Base-by-base conservation (phyloP, 2,113 vertebrate genomes). In the Sebastes fasciatus region DNA sequence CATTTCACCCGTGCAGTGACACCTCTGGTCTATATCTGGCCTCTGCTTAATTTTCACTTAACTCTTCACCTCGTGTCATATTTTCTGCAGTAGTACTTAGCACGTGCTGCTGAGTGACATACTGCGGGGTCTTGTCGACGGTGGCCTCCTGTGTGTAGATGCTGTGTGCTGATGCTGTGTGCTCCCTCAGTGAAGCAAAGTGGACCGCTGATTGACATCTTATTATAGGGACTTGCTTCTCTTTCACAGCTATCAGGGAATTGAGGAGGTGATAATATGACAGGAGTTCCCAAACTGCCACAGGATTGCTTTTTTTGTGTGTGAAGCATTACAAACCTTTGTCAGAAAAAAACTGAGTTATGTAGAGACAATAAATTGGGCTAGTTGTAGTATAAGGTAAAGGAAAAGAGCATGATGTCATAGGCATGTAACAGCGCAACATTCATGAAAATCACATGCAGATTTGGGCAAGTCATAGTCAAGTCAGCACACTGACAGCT, bases 151-250 rank as follows among this genome's bases (percentile, higher is more conserved):
- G 43, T 19, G 49, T 23, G 78, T 80, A 71, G 51, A 79, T 21
- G 71, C 49, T 2, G 16, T 75, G 74, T 73, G 84, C 57, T 82
- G 51, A 79, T 21, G 71, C 49, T 2, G 16, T 75, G 74, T 73
- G 84, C 57, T 82, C 62, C 65, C 75, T 78, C 46, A 46, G 62
- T 65, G 64, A 48, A 74, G 57, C 66, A 80, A 73, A 79, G 70
- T 61, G 57, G 75, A 70, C 49, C 1, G 51, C 78, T 90, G 88
- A 90, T 80, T 91, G 91, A 92, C 86, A 17, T 88, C 80, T 86
- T 86, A 92, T 92, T 89, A 89, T 45, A 61, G 68, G 55, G 80
- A 42, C 79, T 80, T 58, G 57, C n/a, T 75, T 85, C 72, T 76
- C 58, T 85, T 76, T 87, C 83, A 85, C 78, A 79, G 64, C 51